These are phyloP conservation scores for Cyclopterus lumpus DNA, from an alignment of 2,797 vertebrate species.

Conservation along the genomic window DNA sequence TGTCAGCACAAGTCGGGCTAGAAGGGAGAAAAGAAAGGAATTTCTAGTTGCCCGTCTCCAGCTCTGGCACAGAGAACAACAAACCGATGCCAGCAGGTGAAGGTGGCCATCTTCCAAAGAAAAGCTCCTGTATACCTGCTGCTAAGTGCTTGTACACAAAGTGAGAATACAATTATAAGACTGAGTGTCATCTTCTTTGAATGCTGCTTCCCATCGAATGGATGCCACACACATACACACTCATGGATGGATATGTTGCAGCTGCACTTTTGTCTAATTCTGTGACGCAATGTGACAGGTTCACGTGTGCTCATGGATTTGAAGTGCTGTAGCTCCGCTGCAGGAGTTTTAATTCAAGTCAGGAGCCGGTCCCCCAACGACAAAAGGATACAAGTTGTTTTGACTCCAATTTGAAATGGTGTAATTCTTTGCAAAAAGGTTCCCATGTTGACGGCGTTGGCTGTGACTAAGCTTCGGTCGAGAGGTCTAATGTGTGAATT, in stretches of 20 bases:
- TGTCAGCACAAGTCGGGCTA: slow-evolving; percentile 13
- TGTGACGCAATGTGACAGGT: slow-evolving; percentile 51
- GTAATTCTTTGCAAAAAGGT: neutral
- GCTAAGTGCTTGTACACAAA: slow-evolving; percentile 61
- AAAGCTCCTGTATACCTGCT: slow-evolving; percentile 36
- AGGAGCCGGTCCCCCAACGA: neutral
- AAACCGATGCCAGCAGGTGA: slow-evolving; percentile 36
- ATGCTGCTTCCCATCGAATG: slow-evolving; percentile 37
- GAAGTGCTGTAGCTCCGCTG: slow-evolving; percentile 11
- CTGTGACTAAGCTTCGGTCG: neutral
- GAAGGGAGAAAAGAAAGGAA: neutral
- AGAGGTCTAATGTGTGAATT: slow-evolving; percentile 22
- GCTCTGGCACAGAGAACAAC: slow-evolving; percentile 21
- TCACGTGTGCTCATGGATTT: slow-evolving; percentile 1
- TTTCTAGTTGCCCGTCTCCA: neutral
- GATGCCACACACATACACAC: slow-evolving; percentile 5
- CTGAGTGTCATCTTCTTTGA: slow-evolving; percentile 42
- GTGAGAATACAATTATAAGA: slow-evolving; percentile 66
- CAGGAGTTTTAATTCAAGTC: neutral
- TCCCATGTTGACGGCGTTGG: neutral
- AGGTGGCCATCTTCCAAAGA: slow-evolving; percentile 28
- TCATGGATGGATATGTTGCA: slow-evolving; percentile 43
- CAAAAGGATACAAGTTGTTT: neutral
- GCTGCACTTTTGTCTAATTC: slow-evolving; percentile 38
- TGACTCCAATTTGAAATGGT: neutral